Percentiles rank a stretch among this genome's conserved stretches.
Conservation (phyloP, 53 echinoderm and acorn worm genomes). For the Antedon mediterranea region DNA sequence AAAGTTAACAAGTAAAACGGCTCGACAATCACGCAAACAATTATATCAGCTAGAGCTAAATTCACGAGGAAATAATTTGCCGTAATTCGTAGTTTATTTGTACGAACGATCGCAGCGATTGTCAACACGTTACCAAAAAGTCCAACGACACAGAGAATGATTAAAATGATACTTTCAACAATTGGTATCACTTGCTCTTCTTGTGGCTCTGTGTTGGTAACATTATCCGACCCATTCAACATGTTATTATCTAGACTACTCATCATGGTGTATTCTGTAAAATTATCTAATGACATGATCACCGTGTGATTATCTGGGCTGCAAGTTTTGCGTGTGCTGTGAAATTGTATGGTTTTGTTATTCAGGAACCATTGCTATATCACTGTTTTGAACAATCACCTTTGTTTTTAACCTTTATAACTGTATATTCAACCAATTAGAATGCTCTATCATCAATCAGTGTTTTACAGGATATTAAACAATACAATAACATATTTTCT, state of each 20-base stretch:
- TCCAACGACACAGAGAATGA: not conserved
- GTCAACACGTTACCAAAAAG: not conserved
- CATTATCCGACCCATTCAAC: too few species aligned
- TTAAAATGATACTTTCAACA: not conserved
- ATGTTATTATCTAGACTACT: not conserved
- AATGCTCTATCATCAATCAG: not conserved
- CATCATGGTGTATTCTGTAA: not conserved
- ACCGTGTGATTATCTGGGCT: too few species aligned
- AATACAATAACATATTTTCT: too few species aligned
- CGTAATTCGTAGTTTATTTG: not conserved
- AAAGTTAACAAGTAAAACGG: not conserved
- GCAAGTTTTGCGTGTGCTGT: too few species aligned
- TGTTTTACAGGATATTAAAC: too few species aligned
- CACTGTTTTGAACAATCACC: not conserved
- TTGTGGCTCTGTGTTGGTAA: not conserved
- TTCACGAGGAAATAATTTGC: not conserved
- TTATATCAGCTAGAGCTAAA: not conserved
- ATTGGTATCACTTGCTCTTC: not conserved
- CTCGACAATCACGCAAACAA: not conserved
- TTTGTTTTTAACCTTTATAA: not conserved
- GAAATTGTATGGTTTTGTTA: not conserved
- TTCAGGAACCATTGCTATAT: not conserved
- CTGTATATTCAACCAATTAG: not conserved
- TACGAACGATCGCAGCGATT: not conserved
- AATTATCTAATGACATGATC: too few species aligned